Evolutionary conservation across 2,888 invertebrate species (phyloP), one percentile per base, ranked within the genome.

Genomic region (Lasiommata megera): DNA sequence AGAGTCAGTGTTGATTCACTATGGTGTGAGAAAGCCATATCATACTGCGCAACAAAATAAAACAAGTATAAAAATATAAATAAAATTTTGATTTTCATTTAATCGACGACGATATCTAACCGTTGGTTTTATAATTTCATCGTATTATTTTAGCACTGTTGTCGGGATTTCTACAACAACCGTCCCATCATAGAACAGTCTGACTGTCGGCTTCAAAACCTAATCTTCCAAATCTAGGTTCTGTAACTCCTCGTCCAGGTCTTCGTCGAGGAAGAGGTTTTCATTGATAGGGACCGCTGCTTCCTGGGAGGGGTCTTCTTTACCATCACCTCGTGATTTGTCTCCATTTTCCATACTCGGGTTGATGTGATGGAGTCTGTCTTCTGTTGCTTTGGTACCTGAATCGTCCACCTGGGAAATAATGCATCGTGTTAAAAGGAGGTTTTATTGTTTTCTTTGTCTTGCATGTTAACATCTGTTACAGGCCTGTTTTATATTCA

Each of bases 221-320:
- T 84, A 88, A 65, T 94, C 93, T 73, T 95, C 95, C 66, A 95
- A 79, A 78, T 96, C 95, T 65, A 96, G 84, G 76, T 96, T 95
- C 74, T 96, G 94, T 60, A 97, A 84, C 82, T 97, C 97, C 72
- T 97, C 96, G 71, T 97, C 96, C 54, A 96, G 84, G 73, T 96
- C 96, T 77, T 96, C 96, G 73, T 96, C 97, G 18, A 95, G 93
- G 92, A 98, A 98, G n/a, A 98, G 93, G 86, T 97, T 96, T 80
- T 97, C 97, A 82, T 98, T 97, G 68, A 98, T 97, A 53, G 97
- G 96, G 40, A 95, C 94, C 6, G 94, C 94, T 9, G 58, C 83
- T 76, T 74, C 91, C 81, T 65, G 93, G 77, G 54, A 18, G 12
- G 16, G 2, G 1, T 37, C 63, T 29, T 71, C 94, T 0, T 12